These are phyloP conservation scores for Nycticebus coucang DNA, from an alignment of 2,113 vertebrate genomes.

Conservation along the genomic window DNA sequence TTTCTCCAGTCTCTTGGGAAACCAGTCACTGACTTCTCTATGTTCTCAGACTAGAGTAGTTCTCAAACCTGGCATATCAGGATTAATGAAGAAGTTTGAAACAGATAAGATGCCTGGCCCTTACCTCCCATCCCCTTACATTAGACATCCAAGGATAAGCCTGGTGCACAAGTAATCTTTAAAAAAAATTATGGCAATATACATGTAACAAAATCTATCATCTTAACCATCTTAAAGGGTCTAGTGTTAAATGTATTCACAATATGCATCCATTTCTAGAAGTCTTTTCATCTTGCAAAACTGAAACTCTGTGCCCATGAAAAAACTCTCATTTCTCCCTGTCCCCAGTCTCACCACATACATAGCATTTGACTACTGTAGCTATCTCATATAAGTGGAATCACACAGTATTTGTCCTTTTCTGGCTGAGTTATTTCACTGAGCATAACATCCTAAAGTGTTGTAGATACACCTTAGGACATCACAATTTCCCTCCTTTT, in stretches of 20 bases:
- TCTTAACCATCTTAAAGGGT: neutral
- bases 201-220: neutral
- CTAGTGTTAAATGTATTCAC: neutral
- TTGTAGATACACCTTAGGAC: neutral
- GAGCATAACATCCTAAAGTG: neutral
- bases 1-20: neutral
- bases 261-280: neutral
- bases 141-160: neutral
- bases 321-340: neutral
- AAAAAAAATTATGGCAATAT: neutral
- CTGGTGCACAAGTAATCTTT: neutral
- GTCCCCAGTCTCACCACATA: neutral
- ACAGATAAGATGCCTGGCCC: neutral
- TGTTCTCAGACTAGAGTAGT: neutral
- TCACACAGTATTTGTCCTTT: neutral
- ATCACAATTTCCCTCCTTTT: neutral
- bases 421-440: neutral
- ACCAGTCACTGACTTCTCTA: neutral
- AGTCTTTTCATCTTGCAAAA: neutral
- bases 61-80: neutral
- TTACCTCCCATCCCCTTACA: neutral
- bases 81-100: neutral
- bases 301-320: neutral
- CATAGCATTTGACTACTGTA: neutral
- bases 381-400: neutral